Evolutionary conservation across 1,140 invertebrate genomes (phyloP).

Genomic region (Drosophila albomicans): DNA sequence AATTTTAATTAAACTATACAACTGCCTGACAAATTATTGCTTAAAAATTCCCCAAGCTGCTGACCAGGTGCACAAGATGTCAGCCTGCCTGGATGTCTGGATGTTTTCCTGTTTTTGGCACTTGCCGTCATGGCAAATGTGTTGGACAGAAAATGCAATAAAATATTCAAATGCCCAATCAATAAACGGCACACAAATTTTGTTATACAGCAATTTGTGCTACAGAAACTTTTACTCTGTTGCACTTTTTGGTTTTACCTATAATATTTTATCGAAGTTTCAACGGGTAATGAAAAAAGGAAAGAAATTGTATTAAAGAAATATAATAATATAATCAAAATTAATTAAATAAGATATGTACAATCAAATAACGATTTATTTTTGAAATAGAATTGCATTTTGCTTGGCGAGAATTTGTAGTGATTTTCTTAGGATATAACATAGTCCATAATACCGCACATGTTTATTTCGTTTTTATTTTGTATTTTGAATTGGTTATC

Average conservation of each 20-base stretch:
- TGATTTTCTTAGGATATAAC: constrained; percentile 9
- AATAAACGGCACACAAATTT: constrained; percentile 58
- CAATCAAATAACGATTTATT: too few species aligned
- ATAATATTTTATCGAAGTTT: background rate
- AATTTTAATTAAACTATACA: constrained; percentile 77
- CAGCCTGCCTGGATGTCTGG: constrained; percentile 20
- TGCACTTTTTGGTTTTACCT: constrained; percentile 12
- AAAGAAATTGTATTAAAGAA: too few species aligned
- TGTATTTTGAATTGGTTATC: constrained; percentile 49
- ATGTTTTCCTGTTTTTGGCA: constrained; percentile 48
- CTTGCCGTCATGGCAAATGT: constrained; percentile 48
- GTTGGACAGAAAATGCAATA: constrained; percentile 67
- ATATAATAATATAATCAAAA: too few species aligned
- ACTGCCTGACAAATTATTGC: constrained; percentile 54
- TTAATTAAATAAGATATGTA: background rate
- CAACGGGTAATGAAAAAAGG: too few species aligned
- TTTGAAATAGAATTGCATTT: too few species aligned
- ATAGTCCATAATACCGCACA: background rate
- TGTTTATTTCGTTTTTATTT: background rate
- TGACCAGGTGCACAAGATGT: constrained; percentile 1
- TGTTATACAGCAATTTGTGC: constrained; percentile 42
- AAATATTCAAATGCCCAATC: constrained; percentile 81
- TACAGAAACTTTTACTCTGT: constrained; percentile 46
- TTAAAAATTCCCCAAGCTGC: constrained; percentile 35
- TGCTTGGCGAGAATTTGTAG: background rate